Evolutionary conservation across 1,140 invertebrate species (phyloP).

Genomic region (Drosophila mayri): DNA sequence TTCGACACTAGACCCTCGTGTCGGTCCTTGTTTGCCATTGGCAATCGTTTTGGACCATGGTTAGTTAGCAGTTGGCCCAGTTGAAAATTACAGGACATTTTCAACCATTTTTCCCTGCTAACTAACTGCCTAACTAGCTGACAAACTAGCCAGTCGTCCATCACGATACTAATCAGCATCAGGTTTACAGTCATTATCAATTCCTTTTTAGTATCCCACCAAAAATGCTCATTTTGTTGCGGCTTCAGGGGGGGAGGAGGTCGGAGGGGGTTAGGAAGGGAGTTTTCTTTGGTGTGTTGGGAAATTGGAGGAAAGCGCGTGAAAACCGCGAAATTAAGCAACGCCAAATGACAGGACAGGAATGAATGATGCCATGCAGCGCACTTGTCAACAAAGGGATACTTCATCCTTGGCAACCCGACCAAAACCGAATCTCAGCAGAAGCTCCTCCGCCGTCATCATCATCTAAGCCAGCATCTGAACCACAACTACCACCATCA

Average conservation of each 20-base stretch:
- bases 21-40: slow-evolving; percentile 61
- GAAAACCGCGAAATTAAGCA: slow-evolving; percentile 74
- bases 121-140: slow-evolving; percentile 63
- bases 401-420: slow-evolving; percentile 50
- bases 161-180: slow-evolving; percentile 60
- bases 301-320: slow-evolving; percentile 58
- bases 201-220: slow-evolving; percentile 72
- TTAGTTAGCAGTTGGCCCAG: slow-evolving; percentile 42
- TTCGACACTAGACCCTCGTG: slow-evolving; percentile 62
- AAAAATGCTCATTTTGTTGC: slow-evolving; percentile 66
- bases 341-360: slow-evolving; percentile 49
- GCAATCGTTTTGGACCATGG: slow-evolving; percentile 58
- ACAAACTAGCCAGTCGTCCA: slow-evolving; percentile 48
- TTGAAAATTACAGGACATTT: slow-evolving; percentile 53
- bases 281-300: slow-evolving; percentile 15
- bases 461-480: slow-evolving; percentile 16
- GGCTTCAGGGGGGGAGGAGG: neutral
- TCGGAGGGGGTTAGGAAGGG: neutral
- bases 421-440: slow-evolving; percentile 30
- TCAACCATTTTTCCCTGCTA: slow-evolving; percentile 54
- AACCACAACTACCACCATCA: neutral
- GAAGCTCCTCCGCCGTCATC: slow-evolving; percentile 5
- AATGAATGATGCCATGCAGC: slow-evolving; percentile 55
- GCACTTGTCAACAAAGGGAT: slow-evolving; percentile 58
- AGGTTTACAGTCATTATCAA: slow-evolving; percentile 64